Evolutionary conservation across 2,888 invertebrate species (phyloP).

Genomic region (Parnassius mnemosyne): DNA sequence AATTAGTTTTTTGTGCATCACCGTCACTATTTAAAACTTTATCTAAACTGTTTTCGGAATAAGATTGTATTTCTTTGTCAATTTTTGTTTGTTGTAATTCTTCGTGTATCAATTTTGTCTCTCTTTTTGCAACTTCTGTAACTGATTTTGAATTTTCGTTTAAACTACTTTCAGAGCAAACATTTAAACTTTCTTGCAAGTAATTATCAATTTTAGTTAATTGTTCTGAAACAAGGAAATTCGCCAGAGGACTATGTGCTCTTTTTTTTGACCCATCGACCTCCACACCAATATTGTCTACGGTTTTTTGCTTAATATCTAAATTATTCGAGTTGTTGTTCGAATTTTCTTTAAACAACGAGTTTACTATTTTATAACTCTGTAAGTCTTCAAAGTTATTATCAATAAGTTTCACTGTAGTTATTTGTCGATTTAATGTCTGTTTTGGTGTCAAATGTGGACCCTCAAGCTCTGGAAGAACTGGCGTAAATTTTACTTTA

Average conservation of each 20-base stretch:
- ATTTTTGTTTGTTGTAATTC: conserved; percentile 26
- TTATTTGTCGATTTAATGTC: conserved; percentile 33
- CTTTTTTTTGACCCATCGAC: conserved; percentile 40
- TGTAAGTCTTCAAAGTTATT: conserved; percentile 67
- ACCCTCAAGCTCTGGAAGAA: conserved; percentile 59
- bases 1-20: not conserved
- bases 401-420: conserved; percentile 55
- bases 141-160: conserved; percentile 33
- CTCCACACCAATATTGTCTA: conserved; percentile 34
- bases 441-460: conserved; percentile 41
- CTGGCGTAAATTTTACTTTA: conserved; percentile 70
- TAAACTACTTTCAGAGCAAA: conserved; percentile 47
- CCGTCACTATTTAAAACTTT: conserved; percentile 2
- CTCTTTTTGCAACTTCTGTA: conserved; percentile 32
- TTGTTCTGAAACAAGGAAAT: conserved; percentile 62
- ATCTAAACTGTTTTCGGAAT: conserved; percentile 9
- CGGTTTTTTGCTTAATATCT: conserved; percentile 21
- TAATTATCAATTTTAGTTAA: conserved; percentile 68
- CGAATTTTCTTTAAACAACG: conserved; percentile 58
- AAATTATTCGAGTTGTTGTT: conserved; percentile 36
- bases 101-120: conserved; percentile 32
- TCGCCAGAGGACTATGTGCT: conserved; percentile 59
- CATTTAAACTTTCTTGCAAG: conserved; percentile 67
- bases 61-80: conserved; percentile 28
- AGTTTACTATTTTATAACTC: conserved; percentile 74